Conservation (phyloP, 2,888 invertebrate genomes). For the Beris chalybata region DNA sequence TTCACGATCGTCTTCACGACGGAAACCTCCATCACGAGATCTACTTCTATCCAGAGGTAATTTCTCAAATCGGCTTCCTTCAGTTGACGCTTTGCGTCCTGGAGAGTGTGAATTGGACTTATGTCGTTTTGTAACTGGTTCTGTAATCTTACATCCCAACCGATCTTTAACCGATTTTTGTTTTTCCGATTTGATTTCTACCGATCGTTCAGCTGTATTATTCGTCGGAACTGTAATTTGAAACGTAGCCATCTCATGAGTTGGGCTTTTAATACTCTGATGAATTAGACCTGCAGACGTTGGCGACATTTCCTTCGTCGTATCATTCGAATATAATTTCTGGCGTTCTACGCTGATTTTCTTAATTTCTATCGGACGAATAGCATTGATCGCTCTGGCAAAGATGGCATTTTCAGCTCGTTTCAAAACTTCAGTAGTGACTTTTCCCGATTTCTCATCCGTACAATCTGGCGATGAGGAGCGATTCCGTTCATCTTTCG, state of each 20-base stretch:
- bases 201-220: constrained; percentile 56
- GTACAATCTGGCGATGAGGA: constrained; percentile 42
- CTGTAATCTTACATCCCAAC: constrained; percentile 62
- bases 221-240: constrained; percentile 62
- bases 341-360: constrained; percentile 69
- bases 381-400: constrained; percentile 82
- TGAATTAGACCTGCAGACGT: constrained; percentile 15
- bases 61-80: constrained; percentile 30
- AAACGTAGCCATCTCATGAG: constrained; percentile 46
- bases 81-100: constrained; percentile 36
- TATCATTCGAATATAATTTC: constrained; percentile 64
- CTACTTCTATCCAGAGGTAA: constrained; percentile 24
- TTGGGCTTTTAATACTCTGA: constrained; percentile 42
- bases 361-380: constrained; percentile 75
- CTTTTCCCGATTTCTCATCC: constrained; percentile 66
- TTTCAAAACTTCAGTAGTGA: constrained; percentile 85
- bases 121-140: constrained; percentile 34
- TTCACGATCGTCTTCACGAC: constrained; percentile 21
- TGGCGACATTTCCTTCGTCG: constrained; percentile 44
- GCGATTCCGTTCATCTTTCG: constrained; percentile 55
- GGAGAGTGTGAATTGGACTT: constrained; percentile 42
- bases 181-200: constrained; percentile 58
- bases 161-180: constrained; percentile 74
- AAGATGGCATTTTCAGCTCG: constrained; percentile 91
- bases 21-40: constrained; percentile 18